phyloP scores from a whole-genome alignment of 1,140 invertebrate species.

The Aradophagus sp. region DNA sequence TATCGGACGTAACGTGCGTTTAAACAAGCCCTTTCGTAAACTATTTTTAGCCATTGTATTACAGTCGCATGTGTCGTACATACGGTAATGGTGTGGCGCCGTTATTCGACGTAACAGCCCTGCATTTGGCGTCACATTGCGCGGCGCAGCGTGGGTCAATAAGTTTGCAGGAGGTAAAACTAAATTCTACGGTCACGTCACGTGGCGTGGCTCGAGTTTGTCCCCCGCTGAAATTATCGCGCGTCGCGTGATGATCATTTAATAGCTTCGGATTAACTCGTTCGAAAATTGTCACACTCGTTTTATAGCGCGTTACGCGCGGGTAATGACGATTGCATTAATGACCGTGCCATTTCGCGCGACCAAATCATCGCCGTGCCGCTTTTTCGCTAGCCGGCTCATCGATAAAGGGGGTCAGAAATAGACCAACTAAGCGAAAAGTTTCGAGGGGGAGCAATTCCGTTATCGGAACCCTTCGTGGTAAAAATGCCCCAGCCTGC shows the following conservation, averaged over 20 bases:
- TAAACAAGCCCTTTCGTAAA: slow-evolving; percentile 44
- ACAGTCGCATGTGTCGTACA: slow-evolving; percentile 47
- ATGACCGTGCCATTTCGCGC: slow-evolving; percentile 14
- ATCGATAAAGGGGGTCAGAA: no score
- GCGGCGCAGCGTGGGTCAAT: slow-evolving; percentile 53
- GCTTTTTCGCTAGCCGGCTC: background rate
- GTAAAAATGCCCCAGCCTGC: no score
- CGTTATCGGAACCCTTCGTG: no score
- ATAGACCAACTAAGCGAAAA: no score
- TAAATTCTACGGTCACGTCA: slow-evolving; percentile 60
- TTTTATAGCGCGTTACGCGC: slow-evolving; percentile 23
- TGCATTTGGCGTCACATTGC: slow-evolving; percentile 55
- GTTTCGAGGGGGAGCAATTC: no score
- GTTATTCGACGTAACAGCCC: slow-evolving; percentile 47
- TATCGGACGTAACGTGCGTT: slow-evolving; percentile 36
- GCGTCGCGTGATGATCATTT: slow-evolving; percentile 57
- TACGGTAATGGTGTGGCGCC: slow-evolving; percentile 46
- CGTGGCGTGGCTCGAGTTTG: slow-evolving; percentile 34
- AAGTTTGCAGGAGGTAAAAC: slow-evolving; percentile 56
- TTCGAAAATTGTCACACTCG: slow-evolving; percentile 46
- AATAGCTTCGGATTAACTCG: slow-evolving; percentile 51
- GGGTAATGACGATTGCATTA: slow-evolving; percentile 8
- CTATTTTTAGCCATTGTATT: slow-evolving; percentile 47
- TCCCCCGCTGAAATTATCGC: slow-evolving; percentile 53
- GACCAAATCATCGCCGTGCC: slow-evolving; percentile 2